Conservation (phyloP, 2,888 invertebrate genomes). For the Andrena hattorfiana region DNA sequence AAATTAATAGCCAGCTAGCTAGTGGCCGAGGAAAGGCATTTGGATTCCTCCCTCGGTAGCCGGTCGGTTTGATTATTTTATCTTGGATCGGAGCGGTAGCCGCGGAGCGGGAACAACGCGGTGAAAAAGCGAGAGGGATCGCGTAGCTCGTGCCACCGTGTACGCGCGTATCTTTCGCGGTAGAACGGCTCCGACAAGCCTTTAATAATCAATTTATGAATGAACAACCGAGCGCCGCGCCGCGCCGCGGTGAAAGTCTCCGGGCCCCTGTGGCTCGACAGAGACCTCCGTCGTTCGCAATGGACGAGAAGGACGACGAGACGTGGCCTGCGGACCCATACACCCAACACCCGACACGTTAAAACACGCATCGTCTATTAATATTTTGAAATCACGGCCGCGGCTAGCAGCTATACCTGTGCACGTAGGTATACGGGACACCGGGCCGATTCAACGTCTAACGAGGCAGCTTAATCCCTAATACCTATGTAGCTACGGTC, state of each 20-base stretch:
- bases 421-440: background rate
- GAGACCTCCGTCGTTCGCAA: constrained; percentile 19
- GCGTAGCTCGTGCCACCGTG: constrained; percentile 65
- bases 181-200: constrained; percentile 63
- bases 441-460: background rate
- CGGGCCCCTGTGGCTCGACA: constrained; percentile 27
- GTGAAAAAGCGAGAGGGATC: constrained; percentile 51
- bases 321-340: background rate
- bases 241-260: constrained; percentile 77
- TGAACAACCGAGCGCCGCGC: constrained; percentile 74
- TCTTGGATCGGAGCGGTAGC: constrained; percentile 1
- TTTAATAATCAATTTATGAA: constrained; percentile 82
- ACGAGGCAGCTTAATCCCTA: background rate
- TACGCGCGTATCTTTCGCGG: constrained; percentile 59
- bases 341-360: background rate
- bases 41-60: background rate
- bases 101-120: constrained; percentile 21
- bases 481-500: background rate
- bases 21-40: constrained; percentile 1
- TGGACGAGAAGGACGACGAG: constrained; percentile 12
- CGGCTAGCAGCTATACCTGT: too few relatives aligned
- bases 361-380: background rate
- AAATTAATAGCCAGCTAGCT: constrained; percentile 46
- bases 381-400: constrained; percentile 9
- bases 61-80: constrained; percentile 22